These are phyloP conservation scores for Hypselothyrea guttata DNA, from an alignment of 2,888 invertebrate genomes.

Conservation along the genomic window DNA sequence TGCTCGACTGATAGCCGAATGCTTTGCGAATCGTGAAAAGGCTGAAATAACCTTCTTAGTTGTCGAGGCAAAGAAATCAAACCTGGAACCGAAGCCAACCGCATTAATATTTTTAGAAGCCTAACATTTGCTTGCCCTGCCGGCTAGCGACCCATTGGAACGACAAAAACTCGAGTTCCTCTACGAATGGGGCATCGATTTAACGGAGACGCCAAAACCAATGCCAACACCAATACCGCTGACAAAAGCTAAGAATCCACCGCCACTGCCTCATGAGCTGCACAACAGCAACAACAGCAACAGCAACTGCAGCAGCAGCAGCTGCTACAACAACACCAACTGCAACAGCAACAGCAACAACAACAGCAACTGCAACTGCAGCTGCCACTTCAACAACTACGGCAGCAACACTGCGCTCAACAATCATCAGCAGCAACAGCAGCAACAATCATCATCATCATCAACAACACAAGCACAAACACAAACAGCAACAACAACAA, in stretches of 20 bases:
- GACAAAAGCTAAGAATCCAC: slow-evolving; percentile 83
- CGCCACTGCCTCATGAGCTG: slow-evolving; percentile 76
- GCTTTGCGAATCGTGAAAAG: slow-evolving; percentile 94
- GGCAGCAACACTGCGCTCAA: slow-evolving; percentile 52
- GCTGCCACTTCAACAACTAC: slow-evolving; percentile 30
- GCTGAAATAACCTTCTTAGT: slow-evolving; percentile 96
- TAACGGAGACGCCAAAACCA: slow-evolving; percentile 81
- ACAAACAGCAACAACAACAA: slow-evolving; percentile 57
- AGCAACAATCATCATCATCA: slow-evolving; percentile 36
- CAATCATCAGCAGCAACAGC: slow-evolving; percentile 40
- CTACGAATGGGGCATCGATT: slow-evolving; percentile 82
- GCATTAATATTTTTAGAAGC: slow-evolving; percentile 95
- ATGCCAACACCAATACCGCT: slow-evolving; percentile 81
- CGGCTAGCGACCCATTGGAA: slow-evolving; percentile 86
- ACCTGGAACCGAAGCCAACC: slow-evolving; percentile 95
- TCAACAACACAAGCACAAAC: slow-evolving; percentile 39
- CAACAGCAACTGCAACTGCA: slow-evolving; percentile 42
- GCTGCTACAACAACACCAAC: slow-evolving; percentile 26
- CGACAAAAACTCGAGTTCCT: slow-evolving; percentile 80
- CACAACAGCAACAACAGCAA: slow-evolving; percentile 49
- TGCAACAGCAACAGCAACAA: slow-evolving; percentile 31
- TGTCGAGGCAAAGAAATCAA: slow-evolving; percentile 95
- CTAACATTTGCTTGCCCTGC: slow-evolving; percentile 95
- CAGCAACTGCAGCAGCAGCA: slow-evolving; percentile 34
- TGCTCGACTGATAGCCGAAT: slow-evolving; percentile 95